Percentiles rank a stretch among this genome's conserved stretches.
Conservation (phyloP, 1,140 invertebrate genomes). For the Brachionus rotundiformis region DNA sequence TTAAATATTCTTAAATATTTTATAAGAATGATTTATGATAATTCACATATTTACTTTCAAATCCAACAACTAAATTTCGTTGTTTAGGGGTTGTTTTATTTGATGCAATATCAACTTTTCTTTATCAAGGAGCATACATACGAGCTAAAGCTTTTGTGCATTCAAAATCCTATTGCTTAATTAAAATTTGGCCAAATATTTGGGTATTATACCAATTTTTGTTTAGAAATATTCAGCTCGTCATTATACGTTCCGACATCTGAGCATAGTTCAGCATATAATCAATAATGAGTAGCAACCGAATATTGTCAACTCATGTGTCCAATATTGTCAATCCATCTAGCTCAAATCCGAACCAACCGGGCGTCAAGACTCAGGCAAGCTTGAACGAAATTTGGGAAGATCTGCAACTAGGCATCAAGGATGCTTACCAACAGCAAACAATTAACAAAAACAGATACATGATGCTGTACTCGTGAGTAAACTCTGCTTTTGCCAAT, state of each 20-base stretch:
- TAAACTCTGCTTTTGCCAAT: not conserved
- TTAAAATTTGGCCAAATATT: conserved; percentile 24
- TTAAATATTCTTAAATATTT: not conserved
- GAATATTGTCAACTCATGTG: conserved; percentile 26
- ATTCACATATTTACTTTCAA: not conserved
- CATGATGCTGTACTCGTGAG: conserved; percentile 37
- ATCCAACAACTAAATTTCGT: conserved; percentile 14
- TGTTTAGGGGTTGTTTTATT: not conserved
- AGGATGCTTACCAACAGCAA: conserved; percentile 44
- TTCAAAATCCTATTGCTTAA: not conserved
- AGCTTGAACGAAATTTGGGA: conserved; percentile 40
- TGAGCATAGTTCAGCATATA: not conserved
- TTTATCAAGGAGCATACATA: not conserved
- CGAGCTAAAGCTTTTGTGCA: not conserved
- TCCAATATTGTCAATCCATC: conserved; percentile 29
- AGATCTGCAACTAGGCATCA: conserved; percentile 11
- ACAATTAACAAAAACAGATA: conserved; percentile 38
- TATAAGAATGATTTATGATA: not conserved
- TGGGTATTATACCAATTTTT: not conserved
- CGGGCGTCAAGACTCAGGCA: not conserved
- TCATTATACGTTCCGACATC: not conserved
- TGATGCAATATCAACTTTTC: conserved; percentile 10
- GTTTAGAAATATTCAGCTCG: not conserved
- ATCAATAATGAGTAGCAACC: conserved; percentile 6
- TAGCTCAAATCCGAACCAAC: not conserved